phyloP scores from a whole-genome alignment of 2,113 vertebrate genomes.

The Rhinolophus sinicus region DNA sequence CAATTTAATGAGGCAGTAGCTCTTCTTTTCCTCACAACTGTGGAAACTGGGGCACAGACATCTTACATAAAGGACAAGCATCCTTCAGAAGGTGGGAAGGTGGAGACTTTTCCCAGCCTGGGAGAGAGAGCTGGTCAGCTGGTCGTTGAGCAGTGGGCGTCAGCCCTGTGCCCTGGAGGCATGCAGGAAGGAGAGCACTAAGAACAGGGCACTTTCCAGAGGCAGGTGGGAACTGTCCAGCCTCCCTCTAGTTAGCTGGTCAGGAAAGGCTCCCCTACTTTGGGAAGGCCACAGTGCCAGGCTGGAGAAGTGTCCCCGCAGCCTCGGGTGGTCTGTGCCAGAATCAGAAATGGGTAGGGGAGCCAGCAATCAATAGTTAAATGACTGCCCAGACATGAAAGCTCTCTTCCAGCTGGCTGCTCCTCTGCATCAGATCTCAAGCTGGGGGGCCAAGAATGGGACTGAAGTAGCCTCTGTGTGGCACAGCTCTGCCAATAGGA shows the following conservation, averaged over 20 bases:
- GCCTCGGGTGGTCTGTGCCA: background rate
- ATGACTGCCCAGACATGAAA: background rate
- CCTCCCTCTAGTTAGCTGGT: too few species aligned
- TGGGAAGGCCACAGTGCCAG: background rate
- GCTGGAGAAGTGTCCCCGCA: background rate
- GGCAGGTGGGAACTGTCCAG: rapidly evolving
- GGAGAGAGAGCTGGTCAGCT: background rate
- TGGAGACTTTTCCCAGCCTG: background rate
- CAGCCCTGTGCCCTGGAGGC: too few species aligned
- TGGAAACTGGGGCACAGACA: background rate
- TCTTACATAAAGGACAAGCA: background rate
- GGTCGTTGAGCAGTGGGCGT: background rate
- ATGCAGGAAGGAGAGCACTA: background rate
- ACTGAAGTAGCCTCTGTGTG: rapidly evolving
- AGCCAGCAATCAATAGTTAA: background rate
- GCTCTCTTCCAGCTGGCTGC: background rate
- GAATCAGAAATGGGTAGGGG: background rate
- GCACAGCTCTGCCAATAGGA: background rate
- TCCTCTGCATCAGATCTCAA: background rate
- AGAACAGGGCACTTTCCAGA: background rate
- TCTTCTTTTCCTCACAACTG: background rate
- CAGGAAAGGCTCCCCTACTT: background rate
- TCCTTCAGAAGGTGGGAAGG: background rate
- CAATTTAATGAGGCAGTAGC: background rate
- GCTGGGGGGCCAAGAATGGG: background rate